Percentiles rank a stretch among this genome's conserved stretches.
These are phyloP conservation scores for Aepyceros melampus DNA, from an alignment of 2,113 vertebrate genomes.

Conservation along the genomic window DNA sequence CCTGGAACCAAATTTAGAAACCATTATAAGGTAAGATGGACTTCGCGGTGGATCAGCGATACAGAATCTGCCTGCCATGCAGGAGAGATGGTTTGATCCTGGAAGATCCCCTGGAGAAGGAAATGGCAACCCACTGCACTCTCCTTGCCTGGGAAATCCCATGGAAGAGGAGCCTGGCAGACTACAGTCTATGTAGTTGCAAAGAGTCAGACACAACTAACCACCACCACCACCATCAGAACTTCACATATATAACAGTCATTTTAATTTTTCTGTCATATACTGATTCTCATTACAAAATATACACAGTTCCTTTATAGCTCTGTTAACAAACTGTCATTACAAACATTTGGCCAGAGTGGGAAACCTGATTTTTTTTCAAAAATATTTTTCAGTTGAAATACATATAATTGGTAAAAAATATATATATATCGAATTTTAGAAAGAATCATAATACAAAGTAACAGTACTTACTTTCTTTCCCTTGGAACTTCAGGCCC, in stretches of 20 bases:
- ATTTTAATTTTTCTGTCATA: neutral
- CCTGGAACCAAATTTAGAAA: neutral
- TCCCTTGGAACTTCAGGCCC: neutral
- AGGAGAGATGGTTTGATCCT: accelerated
- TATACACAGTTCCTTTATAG: too few relatives aligned
- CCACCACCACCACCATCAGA: neutral
- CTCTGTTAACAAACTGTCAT: neutral
- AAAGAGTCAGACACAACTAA: neutral
- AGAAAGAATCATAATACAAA: neutral
- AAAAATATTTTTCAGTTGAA: neutral
- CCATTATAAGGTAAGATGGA: neutral
- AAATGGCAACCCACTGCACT: too few relatives aligned
- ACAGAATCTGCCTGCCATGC: neutral
- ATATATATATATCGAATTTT: neutral
- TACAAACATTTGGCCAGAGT: neutral
- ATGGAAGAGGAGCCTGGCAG: too few relatives aligned
- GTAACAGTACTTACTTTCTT: neutral
- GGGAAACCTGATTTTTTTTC: neutral
- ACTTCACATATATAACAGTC: accelerated
- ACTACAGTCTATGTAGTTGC: too few relatives aligned
- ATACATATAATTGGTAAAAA: neutral
- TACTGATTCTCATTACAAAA: neutral
- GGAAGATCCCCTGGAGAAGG: neutral
- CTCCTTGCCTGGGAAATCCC: too few relatives aligned
- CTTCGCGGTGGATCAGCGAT: accelerated